phyloP scores from a whole-genome alignment of 2,113 vertebrate species.

The Anseranas semipalmata region DNA sequence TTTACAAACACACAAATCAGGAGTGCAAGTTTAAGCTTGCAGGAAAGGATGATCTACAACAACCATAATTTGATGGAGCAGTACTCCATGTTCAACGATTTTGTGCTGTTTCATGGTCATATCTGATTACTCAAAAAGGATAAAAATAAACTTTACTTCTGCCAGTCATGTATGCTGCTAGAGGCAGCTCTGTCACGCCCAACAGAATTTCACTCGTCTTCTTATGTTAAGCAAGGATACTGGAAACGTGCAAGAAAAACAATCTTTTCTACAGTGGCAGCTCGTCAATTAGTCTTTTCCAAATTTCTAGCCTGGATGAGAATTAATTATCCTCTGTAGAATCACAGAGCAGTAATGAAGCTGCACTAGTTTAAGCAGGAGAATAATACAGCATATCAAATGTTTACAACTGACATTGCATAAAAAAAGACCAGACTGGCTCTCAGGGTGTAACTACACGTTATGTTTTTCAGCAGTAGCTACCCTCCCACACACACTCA shows the following conservation, averaged over 20 bases:
- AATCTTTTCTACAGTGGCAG: not conserved
- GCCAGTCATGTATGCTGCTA: not conserved
- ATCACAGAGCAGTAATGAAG: not conserved
- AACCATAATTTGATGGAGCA: not conserved
- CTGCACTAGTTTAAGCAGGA: not conserved
- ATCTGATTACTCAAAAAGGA: conserved; percentile 1
- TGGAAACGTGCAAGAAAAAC: not conserved
- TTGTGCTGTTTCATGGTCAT: not conserved
- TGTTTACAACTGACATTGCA: conserved; percentile 8
- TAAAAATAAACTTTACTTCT: conserved; percentile 8
- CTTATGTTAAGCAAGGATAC: not conserved
- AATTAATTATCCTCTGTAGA: not conserved
- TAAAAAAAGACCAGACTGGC: not conserved
- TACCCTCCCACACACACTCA: conserved; percentile 11
- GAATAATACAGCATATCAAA: not conserved
- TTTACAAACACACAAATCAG: not conserved
- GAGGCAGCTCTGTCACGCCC: not conserved
- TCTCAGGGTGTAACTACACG: not conserved
- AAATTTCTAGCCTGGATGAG: not conserved
- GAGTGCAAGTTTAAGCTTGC: not conserved
- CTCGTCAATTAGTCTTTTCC: not conserved
- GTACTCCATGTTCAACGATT: not conserved
- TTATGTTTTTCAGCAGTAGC: not conserved
- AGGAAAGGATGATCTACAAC: not conserved
- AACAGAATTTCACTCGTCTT: not conserved